Percentiles rank a stretch among this genome's conserved stretches.
These are phyloP conservation scores for Dusona sp. DNA, from an alignment of 2,888 invertebrate species.

Conservation along the genomic window DNA sequence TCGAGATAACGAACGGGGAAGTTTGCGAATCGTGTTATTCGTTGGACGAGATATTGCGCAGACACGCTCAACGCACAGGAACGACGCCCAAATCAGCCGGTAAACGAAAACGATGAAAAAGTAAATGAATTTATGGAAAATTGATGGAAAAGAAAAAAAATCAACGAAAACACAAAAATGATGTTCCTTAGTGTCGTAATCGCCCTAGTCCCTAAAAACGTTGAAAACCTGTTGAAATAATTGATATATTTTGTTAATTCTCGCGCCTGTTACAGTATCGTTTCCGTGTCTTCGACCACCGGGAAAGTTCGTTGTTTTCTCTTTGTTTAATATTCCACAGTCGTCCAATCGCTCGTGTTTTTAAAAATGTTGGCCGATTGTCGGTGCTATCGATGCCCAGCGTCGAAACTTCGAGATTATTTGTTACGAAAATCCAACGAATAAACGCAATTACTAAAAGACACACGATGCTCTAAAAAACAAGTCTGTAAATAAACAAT, in stretches of 20 bases:
- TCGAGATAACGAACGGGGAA: conserved; percentile 69
- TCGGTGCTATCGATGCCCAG: conserved; percentile 40
- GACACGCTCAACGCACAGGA: conserved; percentile 68
- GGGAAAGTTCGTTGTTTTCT: not conserved
- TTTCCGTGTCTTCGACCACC: conserved; percentile 2
- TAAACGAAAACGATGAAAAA: conserved; percentile 30
- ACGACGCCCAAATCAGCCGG: conserved; percentile 56
- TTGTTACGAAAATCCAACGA: conserved; percentile 10
- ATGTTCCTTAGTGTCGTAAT: conserved; percentile 20
- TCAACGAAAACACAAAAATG: conserved; percentile 11
- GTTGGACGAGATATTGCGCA: conserved; percentile 71
- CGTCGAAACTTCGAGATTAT: conserved; percentile 3
- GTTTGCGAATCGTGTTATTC: conserved; percentile 72
- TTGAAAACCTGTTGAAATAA: conserved; percentile 19
- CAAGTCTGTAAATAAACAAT: conserved; percentile 69
- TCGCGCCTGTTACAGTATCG: conserved; percentile 24
- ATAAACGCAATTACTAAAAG: not conserved
- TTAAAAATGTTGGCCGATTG: conserved; percentile 5
- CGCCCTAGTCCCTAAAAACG: conserved; percentile 2
- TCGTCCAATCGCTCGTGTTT: not conserved
- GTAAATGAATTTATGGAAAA: conserved; percentile 7
- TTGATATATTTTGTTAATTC: conserved; percentile 12
- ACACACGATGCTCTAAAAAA: conserved; percentile 19
- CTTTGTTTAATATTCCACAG: not conserved
- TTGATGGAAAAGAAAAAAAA: conserved; percentile 38